Conservation (phyloP, 2,797 vertebrate species). For the Saxicola maurus region DNA sequence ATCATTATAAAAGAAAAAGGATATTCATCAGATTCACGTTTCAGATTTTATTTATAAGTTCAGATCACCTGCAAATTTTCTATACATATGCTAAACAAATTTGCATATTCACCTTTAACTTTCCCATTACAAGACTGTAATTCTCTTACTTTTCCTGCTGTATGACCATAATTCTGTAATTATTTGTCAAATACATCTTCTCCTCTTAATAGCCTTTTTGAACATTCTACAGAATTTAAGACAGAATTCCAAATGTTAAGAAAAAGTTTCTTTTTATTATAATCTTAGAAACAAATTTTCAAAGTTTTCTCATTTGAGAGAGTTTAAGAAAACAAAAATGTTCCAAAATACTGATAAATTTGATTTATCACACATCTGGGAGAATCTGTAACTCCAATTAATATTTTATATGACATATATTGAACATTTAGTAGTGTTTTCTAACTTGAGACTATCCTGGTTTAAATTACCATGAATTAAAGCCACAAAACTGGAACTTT, state of each 20-base stretch:
- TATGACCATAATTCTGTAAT: background rate
- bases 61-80: background rate
- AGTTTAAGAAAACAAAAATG: background rate
- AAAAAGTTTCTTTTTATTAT: background rate
- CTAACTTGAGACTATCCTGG: background rate
- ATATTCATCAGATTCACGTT: background rate
- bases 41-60: background rate
- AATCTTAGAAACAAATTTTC: background rate
- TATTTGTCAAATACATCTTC: background rate
- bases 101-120: background rate
- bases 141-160: background rate
- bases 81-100: background rate
- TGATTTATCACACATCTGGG: background rate
- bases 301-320: background rate
- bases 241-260: background rate
- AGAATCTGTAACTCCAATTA: background rate
- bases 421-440: background rate
- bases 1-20: background rate
- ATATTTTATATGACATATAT: background rate
- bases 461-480: background rate
- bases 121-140: background rate
- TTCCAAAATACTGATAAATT: background rate
- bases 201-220: background rate
- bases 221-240: background rate
- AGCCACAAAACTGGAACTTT: background rate